Percentiles rank a stretch among this genome's conserved stretches.
These are phyloP conservation scores for Dendrophyllia cribrosa DNA, from an alignment of 64 coral and sea anemone species.

Conservation along the genomic window DNA sequence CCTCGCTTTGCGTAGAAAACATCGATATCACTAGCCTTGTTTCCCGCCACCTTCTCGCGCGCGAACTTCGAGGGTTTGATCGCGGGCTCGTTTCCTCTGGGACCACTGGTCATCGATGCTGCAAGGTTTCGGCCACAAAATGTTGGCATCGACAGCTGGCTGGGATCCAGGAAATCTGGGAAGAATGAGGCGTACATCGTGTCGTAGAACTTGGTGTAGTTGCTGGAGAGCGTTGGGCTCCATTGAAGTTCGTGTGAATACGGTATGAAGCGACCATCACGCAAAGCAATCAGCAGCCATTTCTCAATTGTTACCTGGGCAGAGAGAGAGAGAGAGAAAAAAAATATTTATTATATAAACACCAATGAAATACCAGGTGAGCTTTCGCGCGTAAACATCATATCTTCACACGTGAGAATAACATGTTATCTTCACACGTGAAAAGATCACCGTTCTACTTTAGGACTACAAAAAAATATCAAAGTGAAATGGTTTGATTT, in stretches of 20 bases:
- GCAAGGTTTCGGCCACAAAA: not conserved
- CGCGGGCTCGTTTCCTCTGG: too few species aligned
- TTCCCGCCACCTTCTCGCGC: not conserved
- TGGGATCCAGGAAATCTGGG: conserved; percentile 40
- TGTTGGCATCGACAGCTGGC: conserved; percentile 25
- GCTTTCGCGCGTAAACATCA: too few species aligned
- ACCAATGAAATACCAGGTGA: not conserved
- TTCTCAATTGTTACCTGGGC: not conserved
- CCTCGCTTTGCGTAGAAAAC: too few species aligned
- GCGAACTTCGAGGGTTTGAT: not conserved
- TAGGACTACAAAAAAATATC: too few species aligned
- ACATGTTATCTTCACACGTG: too few species aligned
- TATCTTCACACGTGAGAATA: too few species aligned
- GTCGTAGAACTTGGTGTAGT: not conserved
- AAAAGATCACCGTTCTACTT: too few species aligned
- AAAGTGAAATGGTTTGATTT: too few species aligned
- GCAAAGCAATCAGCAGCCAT: not conserved
- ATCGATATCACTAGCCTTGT: too few species aligned
- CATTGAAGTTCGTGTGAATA: not conserved
- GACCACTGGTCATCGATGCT: not conserved
- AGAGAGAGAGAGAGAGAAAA: not conserved
- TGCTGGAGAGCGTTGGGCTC: not conserved
- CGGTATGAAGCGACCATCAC: conserved; percentile 10
- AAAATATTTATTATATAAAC: not conserved
- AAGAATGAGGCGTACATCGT: conserved; percentile 8